Conservation (phyloP, 2,797 vertebrate species). For the Heteromormyrus szaboi region DNA sequence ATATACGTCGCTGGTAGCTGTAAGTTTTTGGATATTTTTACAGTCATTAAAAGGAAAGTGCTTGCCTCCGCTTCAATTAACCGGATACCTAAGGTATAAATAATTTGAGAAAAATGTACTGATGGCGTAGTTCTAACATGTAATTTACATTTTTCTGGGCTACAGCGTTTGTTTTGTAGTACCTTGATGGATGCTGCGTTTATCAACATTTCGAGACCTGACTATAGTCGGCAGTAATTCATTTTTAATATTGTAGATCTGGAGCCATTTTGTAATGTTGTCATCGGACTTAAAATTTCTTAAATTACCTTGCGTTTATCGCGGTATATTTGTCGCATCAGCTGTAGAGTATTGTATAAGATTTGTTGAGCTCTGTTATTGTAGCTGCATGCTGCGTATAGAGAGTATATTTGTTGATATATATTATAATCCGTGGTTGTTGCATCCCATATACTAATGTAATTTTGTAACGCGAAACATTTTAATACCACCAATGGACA, state of each 20-base stretch:
- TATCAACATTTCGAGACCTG: background rate
- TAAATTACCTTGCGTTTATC: background rate
- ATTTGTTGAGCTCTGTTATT: background rate
- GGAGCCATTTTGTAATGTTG: background rate
- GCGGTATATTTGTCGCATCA: background rate
- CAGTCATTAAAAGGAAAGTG: background rate
- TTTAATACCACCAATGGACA: background rate
- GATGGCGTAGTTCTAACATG: background rate
- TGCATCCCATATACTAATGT: background rate
- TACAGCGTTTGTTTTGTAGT: background rate
- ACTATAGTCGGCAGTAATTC: background rate
- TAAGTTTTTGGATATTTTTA: slow-evolving; percentile 51
- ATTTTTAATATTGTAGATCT: background rate
- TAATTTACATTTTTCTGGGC: background rate
- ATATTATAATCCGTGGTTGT: background rate
- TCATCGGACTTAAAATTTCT: background rate
- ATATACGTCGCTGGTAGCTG: slow-evolving; percentile 42
- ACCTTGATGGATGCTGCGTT: background rate
- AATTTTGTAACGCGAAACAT: background rate
- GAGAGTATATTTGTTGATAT: background rate
- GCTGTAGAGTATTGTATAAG: background rate
- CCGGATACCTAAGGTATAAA: slow-evolving; percentile 13
- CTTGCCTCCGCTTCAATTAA: background rate
- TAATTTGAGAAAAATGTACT: background rate
- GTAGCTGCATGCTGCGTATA: background rate